These are phyloP conservation scores for Coleophora flavipennella DNA, from an alignment of 2,888 invertebrate genomes.

Conservation along the genomic window DNA sequence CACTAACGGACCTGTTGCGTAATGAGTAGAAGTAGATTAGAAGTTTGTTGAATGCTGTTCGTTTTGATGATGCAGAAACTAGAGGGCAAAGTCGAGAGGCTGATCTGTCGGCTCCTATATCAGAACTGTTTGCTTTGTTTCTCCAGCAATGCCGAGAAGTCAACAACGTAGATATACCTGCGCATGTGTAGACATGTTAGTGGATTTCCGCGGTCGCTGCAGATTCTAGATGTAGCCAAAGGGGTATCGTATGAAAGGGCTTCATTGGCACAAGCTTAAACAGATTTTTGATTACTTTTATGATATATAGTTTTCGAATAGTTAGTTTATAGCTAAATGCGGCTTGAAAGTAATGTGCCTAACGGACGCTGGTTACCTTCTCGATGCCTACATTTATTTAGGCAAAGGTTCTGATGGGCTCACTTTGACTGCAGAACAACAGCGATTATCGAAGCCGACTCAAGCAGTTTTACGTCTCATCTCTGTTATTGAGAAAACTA, in stretches of 20 bases:
- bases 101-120: conserved; percentile 4
- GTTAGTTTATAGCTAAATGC: conserved; percentile 13
- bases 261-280: too few relatives aligned
- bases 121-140: conserved; percentile 1
- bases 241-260: too few relatives aligned
- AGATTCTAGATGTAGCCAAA: conserved; percentile 15
- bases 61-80: conserved; percentile 7
- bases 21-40: conserved; percentile 6
- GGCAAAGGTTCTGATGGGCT: conserved; percentile 14
- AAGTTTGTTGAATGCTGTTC: conserved; percentile 5
- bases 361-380: conserved; percentile 13
- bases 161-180: too few relatives aligned
- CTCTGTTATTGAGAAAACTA: conserved; percentile 8
- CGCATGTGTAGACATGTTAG: neutral
- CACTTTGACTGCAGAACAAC: conserved; percentile 10
- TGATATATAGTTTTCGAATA: too few relatives aligned
- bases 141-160: neutral
- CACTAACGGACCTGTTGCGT: too few relatives aligned
- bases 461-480: conserved; percentile 13
- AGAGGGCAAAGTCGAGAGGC: conserved; percentile 4
- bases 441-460: conserved; percentile 9
- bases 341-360: conserved; percentile 14
- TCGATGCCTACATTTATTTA: conserved; percentile 13
- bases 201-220: conserved; percentile 12
- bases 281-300: too few relatives aligned